Base-by-base conservation (phyloP, 2,888 invertebrate genomes). In the Cryptocephalus primarius region DNA sequence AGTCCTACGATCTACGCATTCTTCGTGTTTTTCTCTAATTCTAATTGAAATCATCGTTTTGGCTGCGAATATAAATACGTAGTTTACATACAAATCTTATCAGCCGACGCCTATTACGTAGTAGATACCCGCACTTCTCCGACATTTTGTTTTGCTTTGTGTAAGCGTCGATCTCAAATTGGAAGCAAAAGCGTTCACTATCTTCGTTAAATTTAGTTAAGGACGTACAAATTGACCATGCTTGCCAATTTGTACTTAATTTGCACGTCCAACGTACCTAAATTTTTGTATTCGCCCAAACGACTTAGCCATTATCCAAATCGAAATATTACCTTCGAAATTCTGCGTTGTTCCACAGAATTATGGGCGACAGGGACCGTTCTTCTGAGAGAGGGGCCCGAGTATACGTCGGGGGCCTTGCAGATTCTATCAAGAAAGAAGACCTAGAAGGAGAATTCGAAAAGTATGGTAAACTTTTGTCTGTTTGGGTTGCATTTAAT, bases 401-500 rank as follows among this genome's bases (percentile, higher is more conserved):
- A 68, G 88, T 91, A 57, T 91, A 89, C 72, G 90, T 91, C 64
- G 92, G 92, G 60, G 91, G 90, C 64, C 79, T 92, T 58, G 84
- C 83, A 63, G 89, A 89, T 68, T 83, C 83, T 67, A 84, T 91
- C 68, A 90, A 89, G 74, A 91, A 91, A 68, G 92, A 92, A 72
- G 91, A 92, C 70, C 75, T 93, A 55, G 91, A 92, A 71, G 79
- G 82, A 66, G 88, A 91, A 72, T 92, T 92, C 70, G 86, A 88
- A 64, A 90, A 90, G 74, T 92, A 84, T 72, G 92, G 92, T 60
- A 90, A 90, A 75, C 76, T 92, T 59, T 89, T 88, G 74, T 88
- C 87, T 60, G 90, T 91, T 56, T 92, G 91, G 91, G 89, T 88
- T 60, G 91, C 92, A 58, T 87, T 91, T 71, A 91, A 92, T 73